Evolutionary conservation across 2,113 vertebrate species (phyloP).

Genomic region (Alces alces): DNA sequence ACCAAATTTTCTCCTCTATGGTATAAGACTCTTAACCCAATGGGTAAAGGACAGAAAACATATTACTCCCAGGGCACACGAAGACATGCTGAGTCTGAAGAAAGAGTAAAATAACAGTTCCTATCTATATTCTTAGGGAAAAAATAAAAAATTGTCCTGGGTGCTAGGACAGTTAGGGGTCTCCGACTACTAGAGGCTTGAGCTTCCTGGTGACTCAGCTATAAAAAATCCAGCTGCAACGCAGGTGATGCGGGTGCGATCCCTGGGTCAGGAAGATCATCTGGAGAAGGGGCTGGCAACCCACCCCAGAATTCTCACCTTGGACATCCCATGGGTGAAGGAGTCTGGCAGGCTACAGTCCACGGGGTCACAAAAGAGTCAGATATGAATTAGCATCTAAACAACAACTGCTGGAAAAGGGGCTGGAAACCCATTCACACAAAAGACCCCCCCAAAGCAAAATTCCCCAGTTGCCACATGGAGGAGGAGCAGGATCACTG

Average conservation of each 20-base stretch:
- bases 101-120: not conserved
- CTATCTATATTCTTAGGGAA: not conserved
- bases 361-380: not conserved
- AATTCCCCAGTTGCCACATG: not conserved
- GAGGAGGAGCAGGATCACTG: not conserved
- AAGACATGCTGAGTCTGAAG: not conserved
- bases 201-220: not conserved
- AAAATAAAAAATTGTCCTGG: not conserved
- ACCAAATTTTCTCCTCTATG: not conserved
- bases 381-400: not conserved
- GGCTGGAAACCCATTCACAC: not conserved
- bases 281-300: not conserved
- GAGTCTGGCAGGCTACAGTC: not conserved
- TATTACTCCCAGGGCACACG: not conserved
- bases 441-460: not conserved
- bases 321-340: not conserved
- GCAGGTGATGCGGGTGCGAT: accelerated
- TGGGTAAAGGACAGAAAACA: not conserved
- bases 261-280: not conserved
- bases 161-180: not conserved
- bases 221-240: not conserved
- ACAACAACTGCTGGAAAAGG: not conserved
- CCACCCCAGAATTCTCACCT: not conserved
- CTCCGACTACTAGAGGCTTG: not conserved
- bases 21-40: not conserved